A percentile compares a stretch with the other conserved stretches of the same genome.
phyloP scores from a whole-genome alignment of 2,888 invertebrate species.

The Pollenia griseotomentosa region DNA sequence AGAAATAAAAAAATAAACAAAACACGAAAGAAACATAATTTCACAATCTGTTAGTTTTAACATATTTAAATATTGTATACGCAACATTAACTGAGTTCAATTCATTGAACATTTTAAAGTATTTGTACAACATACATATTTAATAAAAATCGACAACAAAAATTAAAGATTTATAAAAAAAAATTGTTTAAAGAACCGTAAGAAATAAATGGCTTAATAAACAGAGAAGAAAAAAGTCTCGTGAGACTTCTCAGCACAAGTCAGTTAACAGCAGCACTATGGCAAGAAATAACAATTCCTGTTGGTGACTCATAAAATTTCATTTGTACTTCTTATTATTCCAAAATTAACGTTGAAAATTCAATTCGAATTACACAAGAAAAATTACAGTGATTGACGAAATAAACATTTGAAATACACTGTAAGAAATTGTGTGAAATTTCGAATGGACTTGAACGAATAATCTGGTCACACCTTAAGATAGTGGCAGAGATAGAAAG shows the following conservation, averaged over 20 bases:
- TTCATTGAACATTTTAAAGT: conserved; percentile 47
- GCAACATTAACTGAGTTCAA: conserved; percentile 36
- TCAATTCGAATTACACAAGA: not conserved
- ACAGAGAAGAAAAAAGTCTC: conserved; percentile 45
- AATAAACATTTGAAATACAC: conserved; percentile 10
- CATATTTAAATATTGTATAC: conserved; percentile 36
- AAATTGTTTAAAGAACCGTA: conserved; percentile 47
- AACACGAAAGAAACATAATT: conserved; percentile 38
- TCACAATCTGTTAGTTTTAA: conserved; percentile 43
- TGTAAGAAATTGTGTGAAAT: conserved; percentile 4
- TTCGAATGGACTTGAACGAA: not conserved
- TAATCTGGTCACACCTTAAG: not conserved
- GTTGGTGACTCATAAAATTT: conserved; percentile 66
- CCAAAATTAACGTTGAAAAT: not conserved
- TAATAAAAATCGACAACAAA: conserved; percentile 3
- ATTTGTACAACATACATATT: not conserved
- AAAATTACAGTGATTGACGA: conserved; percentile 32
- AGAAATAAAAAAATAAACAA: conserved; percentile 1
- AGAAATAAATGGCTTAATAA: conserved; percentile 41
- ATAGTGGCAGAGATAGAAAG: not conserved
- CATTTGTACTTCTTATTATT: not conserved
- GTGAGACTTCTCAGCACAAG: conserved; percentile 27
- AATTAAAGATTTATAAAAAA: not conserved
- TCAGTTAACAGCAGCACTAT: not conserved
- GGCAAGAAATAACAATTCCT: conserved; percentile 37